Conservation (phyloP, 2,888 invertebrate species). For the Leucoma salicis region DNA sequence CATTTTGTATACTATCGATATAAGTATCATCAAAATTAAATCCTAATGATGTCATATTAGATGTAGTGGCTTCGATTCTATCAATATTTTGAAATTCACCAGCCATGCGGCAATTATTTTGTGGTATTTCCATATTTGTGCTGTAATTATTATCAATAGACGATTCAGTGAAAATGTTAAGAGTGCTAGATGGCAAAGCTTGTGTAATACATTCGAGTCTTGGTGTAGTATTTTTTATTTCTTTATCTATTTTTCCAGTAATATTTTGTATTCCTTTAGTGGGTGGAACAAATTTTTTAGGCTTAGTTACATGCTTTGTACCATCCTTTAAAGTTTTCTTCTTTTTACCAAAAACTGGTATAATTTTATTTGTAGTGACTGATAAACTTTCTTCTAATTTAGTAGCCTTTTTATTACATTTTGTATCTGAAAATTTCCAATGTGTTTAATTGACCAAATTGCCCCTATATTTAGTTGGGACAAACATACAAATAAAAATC, state of each 20-base stretch:
- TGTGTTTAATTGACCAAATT: background rate
- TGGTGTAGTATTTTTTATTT: no score
- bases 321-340: conserved; percentile 7
- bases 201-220: no score
- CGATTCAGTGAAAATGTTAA: background rate
- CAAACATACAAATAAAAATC: no score
- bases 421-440: conserved; percentile 5
- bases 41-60: background rate
- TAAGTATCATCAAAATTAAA: background rate
- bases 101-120: background rate
- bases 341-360: conserved; percentile 46
- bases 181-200: background rate
- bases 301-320: conserved; percentile 21
- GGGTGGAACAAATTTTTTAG: conserved; percentile 54
- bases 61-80: no score
- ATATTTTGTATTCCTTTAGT: conserved; percentile 19
- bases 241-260: background rate
- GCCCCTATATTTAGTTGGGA: no score
- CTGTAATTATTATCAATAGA: background rate
- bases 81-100: no score
- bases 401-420: background rate
- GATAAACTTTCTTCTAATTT: conserved; percentile 1
- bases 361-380: no score
- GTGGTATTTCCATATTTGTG: background rate
- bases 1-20: background rate